Percentiles rank a stretch among this genome's conserved stretches.
phyloP scores from a whole-genome alignment of 2,888 invertebrate species.

The Lepetodrilus schrolli region DNA sequence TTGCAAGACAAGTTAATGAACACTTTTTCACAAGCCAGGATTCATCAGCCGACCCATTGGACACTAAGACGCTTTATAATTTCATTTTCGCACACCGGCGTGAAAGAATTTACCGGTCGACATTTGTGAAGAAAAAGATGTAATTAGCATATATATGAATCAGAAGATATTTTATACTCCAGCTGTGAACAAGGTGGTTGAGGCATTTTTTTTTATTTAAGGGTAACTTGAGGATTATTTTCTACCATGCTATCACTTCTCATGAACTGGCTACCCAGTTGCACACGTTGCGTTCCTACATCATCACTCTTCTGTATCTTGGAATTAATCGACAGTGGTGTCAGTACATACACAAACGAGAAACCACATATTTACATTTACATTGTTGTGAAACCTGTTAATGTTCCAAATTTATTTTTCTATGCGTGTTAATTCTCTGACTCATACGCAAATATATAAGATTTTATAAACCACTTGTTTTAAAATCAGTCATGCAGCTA shows the following conservation, averaged over 20 bases:
- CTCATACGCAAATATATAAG: constrained; percentile 19
- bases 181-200: constrained; percentile 7
- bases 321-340: constrained; percentile 12
- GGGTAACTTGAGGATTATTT: constrained; percentile 7
- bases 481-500: constrained; percentile 22
- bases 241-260: neutral
- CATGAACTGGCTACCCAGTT: constrained; percentile 6
- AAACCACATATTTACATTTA: neutral
- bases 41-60: constrained; percentile 8
- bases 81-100: constrained; percentile 27
- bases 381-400: neutral
- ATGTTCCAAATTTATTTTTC: constrained; percentile 16
- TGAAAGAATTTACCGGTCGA: constrained; percentile 19
- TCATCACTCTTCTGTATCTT: neutral
- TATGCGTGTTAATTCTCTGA: constrained; percentile 4
- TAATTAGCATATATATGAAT: constrained; percentile 25
- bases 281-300: neutral
- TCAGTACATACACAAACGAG: constrained; percentile 1
- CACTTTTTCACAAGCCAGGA: constrained; percentile 13
- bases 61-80: constrained; percentile 21
- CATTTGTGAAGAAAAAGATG: constrained; percentile 27
- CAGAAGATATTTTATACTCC: constrained; percentile 14
- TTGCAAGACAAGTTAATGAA: constrained; percentile 27
- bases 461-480: constrained; percentile 12
- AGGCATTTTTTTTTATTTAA: neutral